Conservation (phyloP, 2,797 vertebrate genomes). For the Centropyge bicolor region DNA sequence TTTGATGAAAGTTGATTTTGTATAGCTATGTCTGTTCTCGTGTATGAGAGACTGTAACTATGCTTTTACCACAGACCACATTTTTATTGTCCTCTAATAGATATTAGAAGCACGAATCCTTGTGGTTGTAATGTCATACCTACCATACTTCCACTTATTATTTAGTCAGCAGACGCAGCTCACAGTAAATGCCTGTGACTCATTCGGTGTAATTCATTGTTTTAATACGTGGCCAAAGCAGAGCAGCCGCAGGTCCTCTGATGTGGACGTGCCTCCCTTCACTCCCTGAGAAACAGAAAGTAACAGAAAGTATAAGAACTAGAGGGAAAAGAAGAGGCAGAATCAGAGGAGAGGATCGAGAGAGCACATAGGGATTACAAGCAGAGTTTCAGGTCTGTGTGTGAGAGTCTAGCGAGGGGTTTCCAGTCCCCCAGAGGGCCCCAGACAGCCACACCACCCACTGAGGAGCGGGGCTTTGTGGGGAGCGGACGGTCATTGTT, state of each 20-base stretch:
- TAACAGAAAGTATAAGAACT: not conserved
- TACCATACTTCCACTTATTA: not conserved
- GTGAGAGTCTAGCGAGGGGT: constrained; percentile 36
- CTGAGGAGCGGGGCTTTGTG: constrained; percentile 76
- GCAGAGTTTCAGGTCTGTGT: constrained; percentile 19
- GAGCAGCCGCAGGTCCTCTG: not conserved
- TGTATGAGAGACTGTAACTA: not conserved
- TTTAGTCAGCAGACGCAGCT: not conserved
- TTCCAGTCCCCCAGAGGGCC: constrained; percentile 64
- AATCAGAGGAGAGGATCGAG: not conserved
- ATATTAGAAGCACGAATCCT: not conserved
- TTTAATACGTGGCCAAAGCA: not conserved
- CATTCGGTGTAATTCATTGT: not conserved
- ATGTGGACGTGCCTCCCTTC: constrained; percentile 2
- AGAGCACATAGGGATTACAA: not conserved
- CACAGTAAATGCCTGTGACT: constrained; percentile 2
- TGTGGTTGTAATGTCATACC: not conserved
- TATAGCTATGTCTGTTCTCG: not conserved
- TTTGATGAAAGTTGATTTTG: constrained; percentile 2
- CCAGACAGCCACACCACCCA: constrained; percentile 76
- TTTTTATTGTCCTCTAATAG: not conserved
- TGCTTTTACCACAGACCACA: not conserved
- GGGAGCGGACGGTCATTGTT: constrained; percentile 79
- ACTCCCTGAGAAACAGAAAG: no score
- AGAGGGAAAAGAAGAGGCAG: not conserved